Conservation (phyloP, 2,888 invertebrate species). For the Plebejus anna region DNA sequence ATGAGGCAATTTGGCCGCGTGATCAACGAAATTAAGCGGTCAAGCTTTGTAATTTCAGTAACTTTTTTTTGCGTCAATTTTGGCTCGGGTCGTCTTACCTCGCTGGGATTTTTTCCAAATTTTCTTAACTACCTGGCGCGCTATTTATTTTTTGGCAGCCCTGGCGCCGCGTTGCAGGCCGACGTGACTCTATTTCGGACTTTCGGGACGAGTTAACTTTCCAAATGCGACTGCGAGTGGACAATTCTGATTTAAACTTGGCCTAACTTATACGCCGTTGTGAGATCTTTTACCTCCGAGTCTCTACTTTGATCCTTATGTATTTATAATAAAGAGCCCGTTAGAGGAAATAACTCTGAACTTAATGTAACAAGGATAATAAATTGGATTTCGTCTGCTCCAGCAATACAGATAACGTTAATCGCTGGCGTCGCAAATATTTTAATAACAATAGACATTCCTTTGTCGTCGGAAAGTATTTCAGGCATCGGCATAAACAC, state of each 20-base stretch:
- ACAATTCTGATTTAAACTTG: slow-evolving; percentile 27
- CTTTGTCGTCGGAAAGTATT: not conserved
- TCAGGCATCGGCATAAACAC: not conserved
- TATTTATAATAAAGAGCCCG: not conserved
- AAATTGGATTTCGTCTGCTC: not conserved
- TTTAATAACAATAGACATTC: slow-evolving; percentile 10
- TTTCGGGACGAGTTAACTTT: slow-evolving; percentile 26
- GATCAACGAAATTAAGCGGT: not conserved
- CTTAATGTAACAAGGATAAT: not conserved
- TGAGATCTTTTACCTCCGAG: not conserved
- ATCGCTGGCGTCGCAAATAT: not conserved
- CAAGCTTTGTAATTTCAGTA: not conserved
- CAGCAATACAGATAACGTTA: not conserved
- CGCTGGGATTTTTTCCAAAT: not conserved
- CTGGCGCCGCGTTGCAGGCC: not conserved
- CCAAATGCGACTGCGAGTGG: slow-evolving; percentile 19
- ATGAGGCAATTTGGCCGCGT: not conserved
- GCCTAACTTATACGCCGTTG: not conserved
- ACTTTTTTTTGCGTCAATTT: not conserved
- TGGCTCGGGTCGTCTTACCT: not conserved
- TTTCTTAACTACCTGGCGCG: not conserved
- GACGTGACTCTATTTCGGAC: slow-evolving; percentile 28
- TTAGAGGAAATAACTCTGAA: not conserved
- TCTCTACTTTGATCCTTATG: not conserved
- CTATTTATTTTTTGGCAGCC: not conserved